A percentile compares a stretch with the other conserved stretches of the same genome.
These are phyloP conservation scores for Cyprinodon brontotheroides DNA, from an alignment of 2,113 vertebrate genomes.

Conservation along the genomic window DNA sequence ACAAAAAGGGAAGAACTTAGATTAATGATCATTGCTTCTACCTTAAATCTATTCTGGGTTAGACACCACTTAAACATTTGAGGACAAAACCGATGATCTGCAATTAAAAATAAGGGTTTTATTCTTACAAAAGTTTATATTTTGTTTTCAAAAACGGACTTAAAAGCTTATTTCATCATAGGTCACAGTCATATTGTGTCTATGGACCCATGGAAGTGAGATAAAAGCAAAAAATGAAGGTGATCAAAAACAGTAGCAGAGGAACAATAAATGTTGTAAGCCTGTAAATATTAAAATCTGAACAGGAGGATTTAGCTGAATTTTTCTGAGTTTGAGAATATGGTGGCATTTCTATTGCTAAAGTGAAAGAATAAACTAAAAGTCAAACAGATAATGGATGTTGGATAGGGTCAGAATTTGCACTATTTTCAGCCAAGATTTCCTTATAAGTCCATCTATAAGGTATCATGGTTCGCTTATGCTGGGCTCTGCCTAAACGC, in stretches of 20 bases:
- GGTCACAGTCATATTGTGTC: neutral
- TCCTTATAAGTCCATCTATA: neutral
- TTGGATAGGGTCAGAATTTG: neutral
- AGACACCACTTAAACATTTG: neutral
- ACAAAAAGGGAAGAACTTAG: neutral
- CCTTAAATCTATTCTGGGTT: neutral
- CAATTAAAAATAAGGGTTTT: neutral
- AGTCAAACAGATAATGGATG: neutral
- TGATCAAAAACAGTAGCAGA: neutral
- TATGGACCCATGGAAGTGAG: neutral
- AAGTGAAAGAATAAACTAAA: neutral
- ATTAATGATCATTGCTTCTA: neutral
- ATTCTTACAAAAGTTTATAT: neutral
- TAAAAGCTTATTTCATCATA: neutral
- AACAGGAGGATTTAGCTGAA: neutral
- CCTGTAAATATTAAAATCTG: neutral
- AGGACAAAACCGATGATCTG: neutral
- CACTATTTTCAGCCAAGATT: slow-evolving; percentile 2
- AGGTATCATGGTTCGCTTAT: neutral
- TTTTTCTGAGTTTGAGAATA: neutral
- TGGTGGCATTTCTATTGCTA: neutral
- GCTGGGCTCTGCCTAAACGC: too few relatives aligned
- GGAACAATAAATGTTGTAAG: neutral
- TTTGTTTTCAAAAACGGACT: neutral
- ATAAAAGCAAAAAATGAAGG: neutral